phyloP scores from a whole-genome alignment of 2,113 vertebrate species.

The Corythaixoides concolor region DNA sequence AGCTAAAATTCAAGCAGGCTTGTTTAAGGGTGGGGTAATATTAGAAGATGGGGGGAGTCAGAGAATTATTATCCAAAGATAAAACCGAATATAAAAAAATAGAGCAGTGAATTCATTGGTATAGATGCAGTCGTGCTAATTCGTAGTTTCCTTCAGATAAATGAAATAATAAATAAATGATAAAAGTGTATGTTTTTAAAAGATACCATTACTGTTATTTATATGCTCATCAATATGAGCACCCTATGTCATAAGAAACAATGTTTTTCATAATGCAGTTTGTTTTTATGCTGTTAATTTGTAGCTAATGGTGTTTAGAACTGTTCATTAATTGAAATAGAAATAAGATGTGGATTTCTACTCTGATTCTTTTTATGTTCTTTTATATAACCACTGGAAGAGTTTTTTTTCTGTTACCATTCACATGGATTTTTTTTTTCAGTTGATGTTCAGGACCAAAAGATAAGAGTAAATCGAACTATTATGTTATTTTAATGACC shows the following conservation, averaged over 20 bases:
- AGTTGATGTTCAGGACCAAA: background rate
- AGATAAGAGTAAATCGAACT: background rate
- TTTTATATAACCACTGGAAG: background rate
- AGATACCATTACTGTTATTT: background rate
- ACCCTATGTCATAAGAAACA: background rate
- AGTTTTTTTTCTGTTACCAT: background rate
- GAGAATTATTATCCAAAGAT: conserved; percentile 13
- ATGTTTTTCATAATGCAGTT: background rate
- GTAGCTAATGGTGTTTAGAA: background rate
- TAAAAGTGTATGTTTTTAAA: background rate
- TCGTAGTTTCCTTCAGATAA: background rate
- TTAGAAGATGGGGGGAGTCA: conserved; percentile 2
- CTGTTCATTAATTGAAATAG: background rate
- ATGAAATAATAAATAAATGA: background rate
- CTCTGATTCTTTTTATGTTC: background rate
- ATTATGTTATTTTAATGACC: conserved; percentile 11
- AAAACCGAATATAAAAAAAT: background rate
- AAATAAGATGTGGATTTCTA: background rate
- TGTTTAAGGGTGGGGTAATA: conserved; percentile 45
- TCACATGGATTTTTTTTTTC: background rate
- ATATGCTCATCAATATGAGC: background rate
- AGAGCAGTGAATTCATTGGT: background rate
- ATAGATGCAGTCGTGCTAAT: background rate
- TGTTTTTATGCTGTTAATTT: background rate
- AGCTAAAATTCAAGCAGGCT: conserved; percentile 35